Evolutionary conservation across 1,140 invertebrate species (phyloP).

Genomic region (Panulirus ornatus): DNA sequence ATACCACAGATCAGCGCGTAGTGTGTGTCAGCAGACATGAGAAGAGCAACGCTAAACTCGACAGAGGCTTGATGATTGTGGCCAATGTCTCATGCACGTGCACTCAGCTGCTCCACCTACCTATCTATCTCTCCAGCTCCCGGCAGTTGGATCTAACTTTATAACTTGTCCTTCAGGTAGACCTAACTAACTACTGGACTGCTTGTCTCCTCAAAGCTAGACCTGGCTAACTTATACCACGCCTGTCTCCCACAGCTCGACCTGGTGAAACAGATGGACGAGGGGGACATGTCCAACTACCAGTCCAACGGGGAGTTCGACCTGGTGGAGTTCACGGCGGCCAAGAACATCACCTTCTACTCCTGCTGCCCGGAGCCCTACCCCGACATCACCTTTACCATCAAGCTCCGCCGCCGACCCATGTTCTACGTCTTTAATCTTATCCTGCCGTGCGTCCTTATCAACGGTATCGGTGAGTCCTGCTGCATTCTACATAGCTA

Average conservation of each 20-base stretch:
- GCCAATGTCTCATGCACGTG: background rate
- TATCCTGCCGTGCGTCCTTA: constrained; percentile 92
- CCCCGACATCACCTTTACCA: constrained; percentile 83
- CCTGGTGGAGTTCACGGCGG: constrained; percentile 85
- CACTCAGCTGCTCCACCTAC: background rate
- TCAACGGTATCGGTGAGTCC: constrained; percentile 88
- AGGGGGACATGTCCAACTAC: constrained; percentile 87
- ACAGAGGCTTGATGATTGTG: too few species aligned
- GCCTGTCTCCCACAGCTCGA: constrained; percentile 81
- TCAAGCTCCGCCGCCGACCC: constrained; percentile 84
- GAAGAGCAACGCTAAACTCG: too few species aligned
- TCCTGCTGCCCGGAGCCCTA: constrained; percentile 85
- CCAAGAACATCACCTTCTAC: constrained; percentile 85
- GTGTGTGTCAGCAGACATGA: too few species aligned
- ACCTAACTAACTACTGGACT: too few species aligned
- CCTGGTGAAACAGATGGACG: constrained; percentile 84
- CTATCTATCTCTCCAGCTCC: background rate
- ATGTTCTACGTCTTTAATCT: constrained; percentile 96
- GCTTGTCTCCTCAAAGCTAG: too few species aligned
- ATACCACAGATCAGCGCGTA: too few species aligned
- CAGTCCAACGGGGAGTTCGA: constrained; percentile 90
- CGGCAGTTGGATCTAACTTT: background rate
- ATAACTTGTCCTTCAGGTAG: background rate
- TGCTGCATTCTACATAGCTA: background rate
- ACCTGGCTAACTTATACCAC: too few species aligned